Base-by-base conservation (phyloP, 1,140 invertebrate genomes). In the Drosophila arizonae region DNA sequence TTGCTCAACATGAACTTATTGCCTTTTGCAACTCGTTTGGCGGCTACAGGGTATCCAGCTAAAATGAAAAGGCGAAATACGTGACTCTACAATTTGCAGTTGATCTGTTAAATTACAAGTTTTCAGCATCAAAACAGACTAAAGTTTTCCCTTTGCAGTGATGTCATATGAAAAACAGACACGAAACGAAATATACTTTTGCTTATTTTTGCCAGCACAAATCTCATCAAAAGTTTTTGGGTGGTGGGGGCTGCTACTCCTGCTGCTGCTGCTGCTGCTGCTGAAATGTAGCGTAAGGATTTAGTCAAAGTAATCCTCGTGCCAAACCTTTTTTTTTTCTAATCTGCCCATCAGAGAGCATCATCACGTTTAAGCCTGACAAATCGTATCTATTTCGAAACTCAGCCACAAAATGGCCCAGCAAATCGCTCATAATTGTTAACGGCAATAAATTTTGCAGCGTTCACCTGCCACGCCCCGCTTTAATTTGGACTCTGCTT, bases 391-490 rank as follows among this genome's bases (percentile, higher is more conserved):
- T 15, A n/a, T 17, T 30, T 17, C 26, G 13, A 2, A 48, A n/a
- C 9, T 11, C 9, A 11, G 43, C 65, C 71, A 62, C 71, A 73
- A 68, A 73, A 57, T 69, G 64, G 41, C 21, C 30, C 55, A 26
- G 30, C 57, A 58, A 72, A 66, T 65, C 55, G 65, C 45, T 62
- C 66, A 74, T 70, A 74, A 74, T 70, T 74, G 66, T 70, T 63
- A 70, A 74, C 30, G 67, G 50, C 65, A 69, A 74, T 74, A 62
- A 74, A 69, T 74, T 68, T 41, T 26, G 4, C 4, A 21, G 17
- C 26, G 5, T 48, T 13, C 39, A 30, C 36, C 17, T 39, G 24
- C 9, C 58, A 9, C n/a, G 11, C 36, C 11, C 30, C 2, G 17
- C 26, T 39, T 13, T 24, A 24, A 50, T 21, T 63, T 55, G 1